Evolutionary conservation across 2,797 vertebrate genomes (phyloP).

Genomic region (Poliocrania exsul): DNA sequence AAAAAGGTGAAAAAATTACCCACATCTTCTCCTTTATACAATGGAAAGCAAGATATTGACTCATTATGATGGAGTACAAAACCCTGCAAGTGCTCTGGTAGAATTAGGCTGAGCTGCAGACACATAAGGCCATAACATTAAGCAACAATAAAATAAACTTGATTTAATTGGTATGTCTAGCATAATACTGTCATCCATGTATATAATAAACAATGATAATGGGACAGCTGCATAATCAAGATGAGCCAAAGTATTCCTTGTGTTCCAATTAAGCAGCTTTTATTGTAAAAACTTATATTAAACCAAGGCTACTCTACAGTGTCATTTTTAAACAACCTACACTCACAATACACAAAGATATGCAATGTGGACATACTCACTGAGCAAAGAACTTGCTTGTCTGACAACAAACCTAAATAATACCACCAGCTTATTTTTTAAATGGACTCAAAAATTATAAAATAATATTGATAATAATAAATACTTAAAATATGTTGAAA

Average conservation of each 20-base stretch:
- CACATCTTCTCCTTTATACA: background rate
- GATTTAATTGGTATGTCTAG: constrained; percentile 11
- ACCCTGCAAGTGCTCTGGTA: fast-evolving
- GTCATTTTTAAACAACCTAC: background rate
- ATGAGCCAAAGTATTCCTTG: background rate
- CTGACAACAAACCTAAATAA: background rate
- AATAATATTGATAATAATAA: background rate
- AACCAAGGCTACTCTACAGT: background rate
- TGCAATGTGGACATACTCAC: background rate
- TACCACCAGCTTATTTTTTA: background rate
- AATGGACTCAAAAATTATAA: background rate
- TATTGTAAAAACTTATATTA: background rate
- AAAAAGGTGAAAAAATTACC: constrained; percentile 6
- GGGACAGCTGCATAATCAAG: background rate
- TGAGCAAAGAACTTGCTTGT: background rate
- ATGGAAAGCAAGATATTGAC: background rate
- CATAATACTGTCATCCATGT: background rate
- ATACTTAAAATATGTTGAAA: background rate
- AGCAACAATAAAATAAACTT: constrained; percentile 16
- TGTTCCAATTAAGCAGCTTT: background rate
- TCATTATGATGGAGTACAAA: background rate
- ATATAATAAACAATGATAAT: constrained; percentile 31
- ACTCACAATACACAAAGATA: background rate
- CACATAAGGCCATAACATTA: background rate
- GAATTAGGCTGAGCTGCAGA: background rate